These are phyloP conservation scores for Erebia ligea DNA, from an alignment of 2,888 invertebrate genomes.

Conservation along the genomic window DNA sequence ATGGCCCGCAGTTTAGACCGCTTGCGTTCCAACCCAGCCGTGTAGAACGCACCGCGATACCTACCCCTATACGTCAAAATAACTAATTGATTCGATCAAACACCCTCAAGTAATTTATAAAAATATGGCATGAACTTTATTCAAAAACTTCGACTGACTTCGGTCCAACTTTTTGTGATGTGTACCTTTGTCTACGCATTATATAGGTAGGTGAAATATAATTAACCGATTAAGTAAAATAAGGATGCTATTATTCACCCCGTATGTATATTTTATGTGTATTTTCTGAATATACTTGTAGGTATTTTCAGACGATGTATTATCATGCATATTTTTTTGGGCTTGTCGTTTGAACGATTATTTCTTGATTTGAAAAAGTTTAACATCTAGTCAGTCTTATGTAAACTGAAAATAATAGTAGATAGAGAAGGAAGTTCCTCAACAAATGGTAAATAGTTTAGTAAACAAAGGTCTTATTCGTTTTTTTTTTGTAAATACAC, in stretches of 20 bases:
- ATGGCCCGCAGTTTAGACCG: constrained; percentile 60
- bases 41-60: constrained; percentile 44
- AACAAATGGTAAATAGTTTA: too few relatives aligned
- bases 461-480: too few relatives aligned
- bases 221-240: constrained; percentile 32
- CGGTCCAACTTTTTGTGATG: constrained; percentile 46
- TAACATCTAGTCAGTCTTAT: too few relatives aligned
- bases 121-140: constrained; percentile 37
- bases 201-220: constrained; percentile 48
- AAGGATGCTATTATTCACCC: background rate
- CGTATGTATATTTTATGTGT: background rate
- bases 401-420: too few relatives aligned
- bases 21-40: constrained; percentile 53
- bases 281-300: background rate
- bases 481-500: too few relatives aligned
- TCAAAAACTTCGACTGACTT: constrained; percentile 40
- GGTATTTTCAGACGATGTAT: too few relatives aligned
- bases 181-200: constrained; percentile 23
- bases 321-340: too few relatives aligned
- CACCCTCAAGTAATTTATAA: constrained; percentile 49
- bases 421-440: too few relatives aligned
- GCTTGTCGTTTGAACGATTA: too few relatives aligned
- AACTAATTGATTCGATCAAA: constrained; percentile 67
- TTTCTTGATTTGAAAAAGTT: too few relatives aligned
- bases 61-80: constrained; percentile 61